phyloP scores from a whole-genome alignment of 2,797 vertebrate genomes.

The Sphenopsis melanotis region DNA sequence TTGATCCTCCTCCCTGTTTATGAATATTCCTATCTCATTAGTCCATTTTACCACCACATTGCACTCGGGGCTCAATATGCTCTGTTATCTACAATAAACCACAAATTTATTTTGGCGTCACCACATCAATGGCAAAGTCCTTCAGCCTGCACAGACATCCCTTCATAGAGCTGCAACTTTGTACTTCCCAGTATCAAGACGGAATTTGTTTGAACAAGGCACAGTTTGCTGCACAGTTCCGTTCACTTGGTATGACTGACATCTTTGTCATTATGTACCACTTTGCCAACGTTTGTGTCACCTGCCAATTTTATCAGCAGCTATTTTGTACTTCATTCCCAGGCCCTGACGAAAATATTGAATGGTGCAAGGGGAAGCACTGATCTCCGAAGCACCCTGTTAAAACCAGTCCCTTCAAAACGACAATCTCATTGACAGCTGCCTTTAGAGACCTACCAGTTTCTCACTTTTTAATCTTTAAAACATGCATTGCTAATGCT shows the following conservation, averaged over 20 bases:
- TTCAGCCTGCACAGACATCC: not conserved
- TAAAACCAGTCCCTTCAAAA: conserved; percentile 10
- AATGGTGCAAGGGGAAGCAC: not conserved
- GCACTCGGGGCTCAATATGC: not conserved
- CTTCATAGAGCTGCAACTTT: not conserved
- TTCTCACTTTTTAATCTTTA: not conserved
- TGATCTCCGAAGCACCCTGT: not conserved
- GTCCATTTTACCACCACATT: not conserved
- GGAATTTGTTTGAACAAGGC: not conserved
- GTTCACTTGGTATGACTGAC: not conserved
- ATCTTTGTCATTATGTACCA: not conserved
- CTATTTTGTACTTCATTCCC: conserved; percentile 29
- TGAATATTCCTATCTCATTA: not conserved
- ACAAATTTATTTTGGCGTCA: not conserved
- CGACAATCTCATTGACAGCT: not conserved
- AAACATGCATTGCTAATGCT: not conserved
- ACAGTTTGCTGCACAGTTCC: not conserved
- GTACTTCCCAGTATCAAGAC: not conserved
- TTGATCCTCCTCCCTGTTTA: not conserved
- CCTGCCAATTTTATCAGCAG: conserved; percentile 32
- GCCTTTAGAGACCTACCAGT: not conserved
- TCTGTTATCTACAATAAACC: not conserved
- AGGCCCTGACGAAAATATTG: conserved; percentile 33
- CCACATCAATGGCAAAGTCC: not conserved
- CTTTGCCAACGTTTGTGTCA: conserved; percentile 45